Conservation (phyloP, 2,797 vertebrate genomes). For the Bryconaethiops microstoma region DNA sequence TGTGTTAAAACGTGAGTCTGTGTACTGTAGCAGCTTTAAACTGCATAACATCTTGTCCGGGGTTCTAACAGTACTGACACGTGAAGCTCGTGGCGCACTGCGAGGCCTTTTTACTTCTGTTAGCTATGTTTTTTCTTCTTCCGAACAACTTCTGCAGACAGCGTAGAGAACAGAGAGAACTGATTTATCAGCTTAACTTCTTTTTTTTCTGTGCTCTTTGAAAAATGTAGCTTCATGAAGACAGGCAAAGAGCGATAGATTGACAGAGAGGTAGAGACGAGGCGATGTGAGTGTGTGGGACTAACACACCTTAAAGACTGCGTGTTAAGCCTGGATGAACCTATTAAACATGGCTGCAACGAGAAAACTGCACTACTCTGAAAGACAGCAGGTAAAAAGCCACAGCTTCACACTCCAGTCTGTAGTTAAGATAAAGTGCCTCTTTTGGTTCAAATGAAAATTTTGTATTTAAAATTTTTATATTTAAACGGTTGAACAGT, state of each 20-base stretch:
- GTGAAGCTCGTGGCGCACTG: not conserved
- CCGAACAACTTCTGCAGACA: not conserved
- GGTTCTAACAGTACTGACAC: not conserved
- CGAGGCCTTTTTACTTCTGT: not conserved
- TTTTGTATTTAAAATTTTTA: no score
- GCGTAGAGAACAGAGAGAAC: not conserved
- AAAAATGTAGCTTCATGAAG: not conserved
- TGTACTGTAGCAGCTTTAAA: slow-evolving; percentile 6
- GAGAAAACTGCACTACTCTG: not conserved
- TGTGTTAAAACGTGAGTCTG: not conserved
- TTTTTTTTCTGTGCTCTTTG: not conserved
- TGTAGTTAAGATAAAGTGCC: no score
- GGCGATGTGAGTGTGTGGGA: not conserved
- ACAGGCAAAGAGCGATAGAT: not conserved
- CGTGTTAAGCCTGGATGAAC: slow-evolving; percentile 12
- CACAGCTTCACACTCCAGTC: not conserved
- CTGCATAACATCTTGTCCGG: not conserved
- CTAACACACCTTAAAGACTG: no score
- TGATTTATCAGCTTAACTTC: not conserved
- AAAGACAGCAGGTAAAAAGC: not conserved
- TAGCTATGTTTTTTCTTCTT: not conserved
- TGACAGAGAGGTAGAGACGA: not conserved
- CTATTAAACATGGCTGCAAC: not conserved
- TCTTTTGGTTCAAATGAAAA: no score
- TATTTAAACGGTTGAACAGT: no score